These are phyloP conservation scores for Onychomys torridus DNA, from an alignment of 2,797 vertebrate genomes.

Conservation along the genomic window DNA sequence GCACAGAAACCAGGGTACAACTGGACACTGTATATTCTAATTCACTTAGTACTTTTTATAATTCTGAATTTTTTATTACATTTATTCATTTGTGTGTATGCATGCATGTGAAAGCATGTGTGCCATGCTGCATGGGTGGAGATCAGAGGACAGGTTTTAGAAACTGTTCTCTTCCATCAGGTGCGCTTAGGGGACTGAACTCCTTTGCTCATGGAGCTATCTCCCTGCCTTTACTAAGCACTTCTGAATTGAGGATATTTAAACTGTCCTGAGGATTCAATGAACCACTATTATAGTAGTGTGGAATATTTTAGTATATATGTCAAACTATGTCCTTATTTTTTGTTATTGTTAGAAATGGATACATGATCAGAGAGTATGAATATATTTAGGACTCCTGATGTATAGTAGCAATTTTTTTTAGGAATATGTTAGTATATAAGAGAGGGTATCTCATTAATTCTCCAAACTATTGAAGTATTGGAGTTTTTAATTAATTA, in stretches of 20 bases:
- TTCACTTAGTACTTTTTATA: constrained; percentile 9
- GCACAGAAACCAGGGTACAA: background rate
- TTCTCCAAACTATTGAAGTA: background rate
- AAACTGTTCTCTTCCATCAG: background rate
- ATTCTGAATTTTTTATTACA: background rate
- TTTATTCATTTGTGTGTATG: background rate
- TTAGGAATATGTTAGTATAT: background rate
- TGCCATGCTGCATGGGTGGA: background rate
- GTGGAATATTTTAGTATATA: background rate
- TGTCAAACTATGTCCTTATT: constrained; percentile 11
- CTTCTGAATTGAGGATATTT: background rate
- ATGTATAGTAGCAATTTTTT: background rate
- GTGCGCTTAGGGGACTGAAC: background rate
- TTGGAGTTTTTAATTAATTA: background rate
- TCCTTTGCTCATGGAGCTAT: background rate
- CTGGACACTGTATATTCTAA: background rate
- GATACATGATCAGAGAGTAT: background rate
- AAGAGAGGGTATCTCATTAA: background rate
- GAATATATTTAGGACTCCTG: background rate
- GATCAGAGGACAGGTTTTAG: background rate
- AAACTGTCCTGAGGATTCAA: background rate
- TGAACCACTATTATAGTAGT: background rate
- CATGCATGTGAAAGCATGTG: background rate
- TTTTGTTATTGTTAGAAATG: constrained; percentile 37
- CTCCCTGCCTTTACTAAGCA: background rate